Evolutionary conservation across 2,888 invertebrate species (phyloP).

Genomic region (Aspidiotus rigidus): DNA sequence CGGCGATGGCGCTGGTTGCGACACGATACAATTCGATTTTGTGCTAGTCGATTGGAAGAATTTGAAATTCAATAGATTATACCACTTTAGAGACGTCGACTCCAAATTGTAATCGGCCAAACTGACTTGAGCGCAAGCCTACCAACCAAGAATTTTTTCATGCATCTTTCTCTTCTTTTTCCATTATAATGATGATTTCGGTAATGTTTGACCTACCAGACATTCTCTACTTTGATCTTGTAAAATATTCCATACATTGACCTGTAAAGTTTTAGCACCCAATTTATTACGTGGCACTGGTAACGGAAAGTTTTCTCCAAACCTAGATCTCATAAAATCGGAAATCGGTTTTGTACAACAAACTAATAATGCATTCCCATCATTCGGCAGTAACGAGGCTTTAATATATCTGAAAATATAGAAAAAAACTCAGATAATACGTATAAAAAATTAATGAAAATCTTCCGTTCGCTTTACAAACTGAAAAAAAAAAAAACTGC

Average conservation of each 20-base stretch:
- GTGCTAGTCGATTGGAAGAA: constrained; percentile 51
- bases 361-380: constrained; percentile 46
- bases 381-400: constrained; percentile 61
- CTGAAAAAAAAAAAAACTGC: too few relatives aligned
- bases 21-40: background rate
- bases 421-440: too few relatives aligned
- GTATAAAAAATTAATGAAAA: too few relatives aligned
- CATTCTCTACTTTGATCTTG: constrained; percentile 62
- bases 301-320: constrained; percentile 69
- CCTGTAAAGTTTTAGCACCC: constrained; percentile 79
- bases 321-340: constrained; percentile 64
- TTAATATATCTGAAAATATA: constrained; percentile 58
- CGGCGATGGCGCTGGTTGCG: background rate
- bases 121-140: constrained; percentile 94
- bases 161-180: background rate
- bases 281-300: constrained; percentile 61
- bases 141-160: constrained; percentile 35
- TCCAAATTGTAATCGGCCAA: constrained; percentile 88
- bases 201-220: constrained; percentile 56
- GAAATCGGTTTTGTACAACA: constrained; percentile 61
- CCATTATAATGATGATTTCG: background rate
- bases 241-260: constrained; percentile 70
- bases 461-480: too few relatives aligned
- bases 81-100: constrained; percentile 76
- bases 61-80: constrained; percentile 81